Evolutionary conservation across 1,140 invertebrate species (phyloP), one percentile per base, ranked within the genome.

Genomic region (Drosophila mojavensis): DNA sequence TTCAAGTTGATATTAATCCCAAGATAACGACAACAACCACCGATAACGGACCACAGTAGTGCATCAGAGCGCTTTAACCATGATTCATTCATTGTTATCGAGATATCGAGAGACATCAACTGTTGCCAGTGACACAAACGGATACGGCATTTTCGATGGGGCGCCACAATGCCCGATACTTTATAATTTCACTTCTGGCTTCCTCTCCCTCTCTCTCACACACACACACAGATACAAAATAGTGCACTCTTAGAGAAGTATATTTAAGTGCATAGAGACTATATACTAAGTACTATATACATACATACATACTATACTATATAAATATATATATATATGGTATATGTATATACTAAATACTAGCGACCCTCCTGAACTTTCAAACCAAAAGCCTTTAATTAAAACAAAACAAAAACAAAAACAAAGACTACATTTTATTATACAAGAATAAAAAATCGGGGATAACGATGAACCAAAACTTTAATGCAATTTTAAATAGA

Each of bases 21-120:
- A 50, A 33, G 58, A 65, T 13, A 39, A 47, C 3, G 43, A 47
- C 67, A 53, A 67, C 53, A 78, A 74, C 75, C 75, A 78, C 75
- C 75, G 75, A 78, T 75, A 74, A 74, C 65, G 75, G 75, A 78
- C 75, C 75, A 77, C 58, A 60, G 48, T 74, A 74, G 75, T 74
- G 70, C 73, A 65, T 65, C 58, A 61, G 56, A 59, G 66, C 56
- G 66, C 66, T 68, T 68, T 11, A 50, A 39, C 59, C 48, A 48
- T 61, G 41, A 55, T 73, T 39, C 41, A 67, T 67, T 45, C 50
- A 67, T 72, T 66, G 54, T 67, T 73, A 73, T 73, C 65, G 55
- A 59, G 51, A 65, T 17, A 55, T 30, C 26, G 15, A 30, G 17
- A 13, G 47, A 20, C 26, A 17, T 30, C n/a, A n/a, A 61, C 24